Base-by-base conservation (phyloP, 2,113 vertebrate genomes). In the Thomomys bottae region DNA sequence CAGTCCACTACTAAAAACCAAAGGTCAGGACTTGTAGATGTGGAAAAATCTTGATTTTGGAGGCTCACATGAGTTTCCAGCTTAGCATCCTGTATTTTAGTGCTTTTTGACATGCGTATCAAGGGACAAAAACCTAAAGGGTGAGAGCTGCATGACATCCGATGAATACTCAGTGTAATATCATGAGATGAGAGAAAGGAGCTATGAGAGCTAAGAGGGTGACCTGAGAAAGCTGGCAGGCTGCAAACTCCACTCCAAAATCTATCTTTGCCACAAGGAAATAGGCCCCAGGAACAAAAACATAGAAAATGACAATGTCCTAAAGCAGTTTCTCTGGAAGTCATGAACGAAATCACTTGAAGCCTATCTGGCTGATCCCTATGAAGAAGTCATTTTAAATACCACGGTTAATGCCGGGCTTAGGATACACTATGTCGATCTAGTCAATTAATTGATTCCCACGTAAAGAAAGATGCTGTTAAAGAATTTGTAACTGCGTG, bases 361-460 rank as follows among this genome's bases (percentile, higher is more conserved):
- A 26, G 59, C 21, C 23, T 6, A 61, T 80, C 54, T 93, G n/a
- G 63, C 78, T 4, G 45, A 70, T 12, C 2, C 24, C 78, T 11
- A 54, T 42, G 26, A 68, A 71, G 70, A 93, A 90, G 32, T 82
- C 40, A 72, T 83, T 91, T 42, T 72, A 64, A 90, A 72, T 70
- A 70, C 42, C 71, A 30, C 2, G 9, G 73, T 40, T 42, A 85
- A 70, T 26, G 18, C 20, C 83, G 63, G 32, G 18, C 21, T 90
- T 88, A 87, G 24, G 14, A 32, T n/a, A 32, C 36, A 32, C 36
- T 91, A 11, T 78, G 71, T 67, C 49, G 18, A 34, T 80, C 38
- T 72, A 67, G 15, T 83, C 45, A 63, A 59, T 64, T 61, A 59
- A 73, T 9, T 61, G 17, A 59, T 34, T 70, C 12, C n/a, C 57